Base-by-base conservation (phyloP, 2,888 invertebrate species). In the Andrena flavipes region DNA sequence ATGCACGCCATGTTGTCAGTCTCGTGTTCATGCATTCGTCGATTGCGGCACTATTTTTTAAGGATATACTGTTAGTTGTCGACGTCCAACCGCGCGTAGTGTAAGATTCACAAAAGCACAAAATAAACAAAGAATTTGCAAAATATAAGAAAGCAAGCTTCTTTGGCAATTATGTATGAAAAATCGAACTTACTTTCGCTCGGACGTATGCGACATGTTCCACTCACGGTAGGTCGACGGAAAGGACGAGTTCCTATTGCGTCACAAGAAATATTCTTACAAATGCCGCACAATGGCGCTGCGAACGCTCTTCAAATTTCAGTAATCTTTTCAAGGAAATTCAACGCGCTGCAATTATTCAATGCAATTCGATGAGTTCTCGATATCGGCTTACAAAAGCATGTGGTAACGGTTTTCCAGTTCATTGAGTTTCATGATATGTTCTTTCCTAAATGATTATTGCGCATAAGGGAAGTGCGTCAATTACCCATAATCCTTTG, bases 131-230 rank as follows among this genome's bases (percentile, higher is more conserved):
- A 29, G 60, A 75, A 60, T 67, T 77, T 23, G 29, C 23, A 26
- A 54, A 10, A 33, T 2, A 13, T 2, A 30, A 65, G n/a, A 82
- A 80, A 69, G 60, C 76, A 29, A 56, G 67, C 33, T 69, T 68
- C 29, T 49, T 59, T 65, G 23, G 62, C 59, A 54, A 76, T 84
- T 83, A 81, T 48, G 51, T 29, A 62, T 68, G 92, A 94, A 94
- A 95, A 94, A 92, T 91, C 88, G 91, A 94, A 96, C 96, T 97
- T 96, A 97, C 97, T 97, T 96, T 96, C 96, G 96, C 95, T 97
- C 97, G 94, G 96, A 95, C 94, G 96, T 95, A 96, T 96, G 96
- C 95, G 97, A 97, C 97, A 97, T 97, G 96, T 96, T 97, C 96
- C 95, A 96, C 96, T 96, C 96, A 95, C 96, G 95, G 96, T 96